A percentile compares a stretch with the other conserved stretches of the same genome.
Evolutionary conservation across 1,140 invertebrate genomes (phyloP).

Genomic region (Antheraea pernyi): DNA sequence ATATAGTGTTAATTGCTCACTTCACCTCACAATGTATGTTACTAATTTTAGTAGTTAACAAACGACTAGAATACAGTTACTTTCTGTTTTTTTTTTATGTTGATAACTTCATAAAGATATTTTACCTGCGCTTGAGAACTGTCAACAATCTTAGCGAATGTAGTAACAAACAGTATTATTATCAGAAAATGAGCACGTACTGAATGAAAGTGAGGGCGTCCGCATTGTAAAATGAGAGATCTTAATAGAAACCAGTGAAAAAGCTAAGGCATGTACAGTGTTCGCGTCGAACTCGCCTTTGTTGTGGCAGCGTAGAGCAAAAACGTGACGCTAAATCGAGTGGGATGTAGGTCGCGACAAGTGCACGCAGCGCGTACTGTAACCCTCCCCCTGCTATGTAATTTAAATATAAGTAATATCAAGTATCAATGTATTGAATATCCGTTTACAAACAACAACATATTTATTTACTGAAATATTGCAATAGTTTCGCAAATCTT

Average conservation of each 20-base stretch:
- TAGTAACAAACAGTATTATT: slow-evolving; percentile 13
- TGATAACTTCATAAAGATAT: too few species aligned
- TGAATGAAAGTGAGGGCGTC: slow-evolving; percentile 67
- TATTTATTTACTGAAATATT: background rate
- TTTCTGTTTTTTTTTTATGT: too few species aligned
- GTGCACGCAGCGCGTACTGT: slow-evolving; percentile 48
- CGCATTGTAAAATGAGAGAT: slow-evolving; percentile 62
- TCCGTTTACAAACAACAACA: background rate
- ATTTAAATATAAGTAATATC: background rate
- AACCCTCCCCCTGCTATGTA: background rate
- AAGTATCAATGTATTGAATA: background rate
- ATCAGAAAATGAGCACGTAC: slow-evolving; percentile 38
- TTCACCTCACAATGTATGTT: slow-evolving; percentile 1
- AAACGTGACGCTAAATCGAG: slow-evolving; percentile 48
- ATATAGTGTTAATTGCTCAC: slow-evolving; percentile 13
- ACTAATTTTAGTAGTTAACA: background rate
- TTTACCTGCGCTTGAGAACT: background rate
- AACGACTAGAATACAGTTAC: background rate
- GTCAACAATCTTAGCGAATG: background rate
- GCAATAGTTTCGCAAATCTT: too few species aligned
- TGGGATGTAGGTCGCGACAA: slow-evolving; percentile 64
- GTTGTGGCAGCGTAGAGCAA: slow-evolving; percentile 47
- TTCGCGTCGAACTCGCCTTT: slow-evolving; percentile 37
- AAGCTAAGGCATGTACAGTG: slow-evolving; percentile 39
- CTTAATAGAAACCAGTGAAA: slow-evolving; percentile 66